Conservation (phyloP, 2,797 vertebrate genomes). For the Otolemur crassicaudatus region DNA sequence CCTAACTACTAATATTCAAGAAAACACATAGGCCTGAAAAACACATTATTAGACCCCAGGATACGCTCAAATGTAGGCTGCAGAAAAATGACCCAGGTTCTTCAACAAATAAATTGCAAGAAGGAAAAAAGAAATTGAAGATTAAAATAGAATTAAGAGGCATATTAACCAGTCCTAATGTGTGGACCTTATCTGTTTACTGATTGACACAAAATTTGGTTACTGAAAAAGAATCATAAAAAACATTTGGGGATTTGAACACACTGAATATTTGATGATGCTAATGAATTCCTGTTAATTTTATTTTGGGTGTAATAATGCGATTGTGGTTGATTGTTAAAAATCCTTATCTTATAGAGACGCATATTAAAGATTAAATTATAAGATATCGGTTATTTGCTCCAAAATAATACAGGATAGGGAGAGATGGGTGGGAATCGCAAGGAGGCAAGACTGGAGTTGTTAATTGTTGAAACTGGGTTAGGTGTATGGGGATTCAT, state of each 20-base stretch:
- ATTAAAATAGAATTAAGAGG: slow-evolving; percentile 39
- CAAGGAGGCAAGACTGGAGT: not conserved
- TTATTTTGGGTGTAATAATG: slow-evolving; percentile 32
- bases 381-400: not conserved
- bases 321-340: not conserved
- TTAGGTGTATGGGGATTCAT: not conserved
- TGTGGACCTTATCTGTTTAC: not conserved
- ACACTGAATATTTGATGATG: slow-evolving; percentile 5
- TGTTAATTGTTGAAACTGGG: not conserved
- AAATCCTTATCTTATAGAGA: slow-evolving; percentile 26
- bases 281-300: slow-evolving; percentile 21
- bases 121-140: not conserved
- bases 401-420: not conserved
- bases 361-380: not conserved
- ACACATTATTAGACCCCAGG: not conserved
- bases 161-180: not conserved
- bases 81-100: slow-evolving; percentile 37
- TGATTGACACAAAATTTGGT: slow-evolving; percentile 7
- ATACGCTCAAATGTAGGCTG: not conserved
- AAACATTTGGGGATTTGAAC: slow-evolving; percentile 29
- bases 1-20: not conserved
- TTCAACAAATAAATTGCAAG: slow-evolving; percentile 25
- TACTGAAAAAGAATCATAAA: not conserved
- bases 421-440: not conserved
- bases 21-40: slow-evolving; percentile 39